Evolutionary conservation across 2,888 invertebrate genomes (phyloP), one percentile per base, ranked within the genome.

Genomic region (Alloplasta piceator): DNA sequence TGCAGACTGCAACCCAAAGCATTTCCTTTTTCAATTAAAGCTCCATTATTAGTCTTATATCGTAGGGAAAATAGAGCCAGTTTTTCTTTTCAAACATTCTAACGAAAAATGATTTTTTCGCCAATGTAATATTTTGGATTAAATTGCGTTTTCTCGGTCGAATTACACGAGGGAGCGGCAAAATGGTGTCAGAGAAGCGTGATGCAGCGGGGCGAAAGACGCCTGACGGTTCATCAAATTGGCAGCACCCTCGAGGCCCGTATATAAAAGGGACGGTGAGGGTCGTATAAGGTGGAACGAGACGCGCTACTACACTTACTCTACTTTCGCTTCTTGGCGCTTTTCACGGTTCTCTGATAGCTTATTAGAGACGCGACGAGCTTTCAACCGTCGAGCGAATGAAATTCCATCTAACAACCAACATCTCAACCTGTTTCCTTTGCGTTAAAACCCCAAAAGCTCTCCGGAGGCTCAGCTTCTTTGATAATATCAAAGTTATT

Each of bases 171-270:
- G n/a, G 41, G 60, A 14, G 14, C 46, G 26, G 26, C 26, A 26
- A 63, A 64, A 41, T 64, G 14, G 12, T 16, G 46, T 63, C 52
- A 36, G 46, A 52, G 63, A 52, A 10, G 63, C 50, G 60, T 61
- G 76, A 68, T 43, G 50, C 43, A 36, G n/a, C 50, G 4, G 14
- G 26, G 38, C 43, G 61, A 76, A 68, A 67, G 66, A 82, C 76
- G 85, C 83, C 85, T 87, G 89, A 89, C 89, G 88, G 89, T 90
- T 90, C 88, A 90, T 90, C 89, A 90, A 90, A 89, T 88, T 87
- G 88, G 87, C 85, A 84, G 86, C 83, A 84, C 85, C 85, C 82
- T 85, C 82, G 75, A 72, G 75, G 81, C 83, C 85, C 85, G 86
- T 86, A 86, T 36, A 68, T 36, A 87, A 87, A 87, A 86, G 86